A percentile compares a stretch with the other conserved stretches of the same genome.
Evolutionary conservation across 2,797 vertebrate genomes (phyloP).

Genomic region (Tinamus major): DNA sequence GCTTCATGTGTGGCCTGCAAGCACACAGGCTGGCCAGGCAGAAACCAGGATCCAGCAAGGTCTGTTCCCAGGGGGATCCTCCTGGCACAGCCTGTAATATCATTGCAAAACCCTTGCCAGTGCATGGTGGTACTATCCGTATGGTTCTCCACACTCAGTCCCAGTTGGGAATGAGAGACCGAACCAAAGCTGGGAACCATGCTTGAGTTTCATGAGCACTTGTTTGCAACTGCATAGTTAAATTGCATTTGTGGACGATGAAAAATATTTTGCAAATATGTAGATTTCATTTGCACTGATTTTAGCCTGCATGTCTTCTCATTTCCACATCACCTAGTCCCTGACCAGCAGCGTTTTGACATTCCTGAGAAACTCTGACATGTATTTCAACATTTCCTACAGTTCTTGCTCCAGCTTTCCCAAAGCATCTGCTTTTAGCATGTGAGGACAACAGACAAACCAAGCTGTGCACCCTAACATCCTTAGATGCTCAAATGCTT

Average conservation of each 20-base stretch:
- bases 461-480: rapidly evolving
- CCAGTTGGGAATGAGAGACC: not conserved
- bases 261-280: not conserved
- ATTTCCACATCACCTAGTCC: not conserved
- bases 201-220: not conserved
- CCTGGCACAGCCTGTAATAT: not conserved
- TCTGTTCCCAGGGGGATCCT: not conserved
- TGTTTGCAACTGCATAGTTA: not conserved
- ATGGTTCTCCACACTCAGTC: rapidly evolving
- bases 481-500: not conserved
- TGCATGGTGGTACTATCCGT: not conserved
- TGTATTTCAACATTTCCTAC: not conserved
- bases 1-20: not conserved
- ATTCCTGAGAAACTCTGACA: not conserved
- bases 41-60: rapidly evolving
- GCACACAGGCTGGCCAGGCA: not conserved
- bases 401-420: not conserved
- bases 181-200: not conserved
- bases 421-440: not conserved
- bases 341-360: not conserved
- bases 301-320: not conserved
- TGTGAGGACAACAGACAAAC: not conserved
- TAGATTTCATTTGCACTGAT: not conserved
- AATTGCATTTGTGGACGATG: not conserved
- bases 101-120: not conserved